Conservation (phyloP, 1,140 invertebrate genomes). For the Homalodisca vitripennis region DNA sequence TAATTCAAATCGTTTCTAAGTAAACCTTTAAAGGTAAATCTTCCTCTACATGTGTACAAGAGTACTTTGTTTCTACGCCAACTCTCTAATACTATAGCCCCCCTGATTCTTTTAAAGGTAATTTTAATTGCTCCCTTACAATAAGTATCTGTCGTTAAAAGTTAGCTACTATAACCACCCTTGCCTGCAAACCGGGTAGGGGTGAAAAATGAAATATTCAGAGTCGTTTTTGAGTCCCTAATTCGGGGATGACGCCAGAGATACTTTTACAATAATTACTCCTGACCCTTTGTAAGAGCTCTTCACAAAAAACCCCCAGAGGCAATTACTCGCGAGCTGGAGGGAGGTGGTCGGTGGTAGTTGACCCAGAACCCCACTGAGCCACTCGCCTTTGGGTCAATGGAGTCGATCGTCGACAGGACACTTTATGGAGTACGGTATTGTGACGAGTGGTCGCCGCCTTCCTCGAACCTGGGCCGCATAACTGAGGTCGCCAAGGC, state of each 20-base stretch:
- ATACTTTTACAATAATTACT: constrained; percentile 11
- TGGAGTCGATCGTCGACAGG: neutral
- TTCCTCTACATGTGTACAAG: too few relatives aligned
- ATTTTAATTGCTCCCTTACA: constrained; percentile 3
- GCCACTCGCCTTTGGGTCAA: neutral
- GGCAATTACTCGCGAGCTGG: neutral
- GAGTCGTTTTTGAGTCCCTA: constrained; percentile 14
- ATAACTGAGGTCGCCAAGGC: neutral
- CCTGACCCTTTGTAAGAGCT: constrained; percentile 10
- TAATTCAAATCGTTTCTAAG: too few relatives aligned
- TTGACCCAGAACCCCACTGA: constrained; percentile 18
- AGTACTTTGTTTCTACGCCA: too few relatives aligned
- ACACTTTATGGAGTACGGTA: constrained; percentile 17
- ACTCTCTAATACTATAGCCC: too few relatives aligned
- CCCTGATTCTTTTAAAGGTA: too few relatives aligned
- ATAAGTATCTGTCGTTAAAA: constrained; percentile 11
- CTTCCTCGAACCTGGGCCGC: neutral
- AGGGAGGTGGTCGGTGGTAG: neutral
- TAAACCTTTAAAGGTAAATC: too few relatives aligned
- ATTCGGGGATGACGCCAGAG: neutral
- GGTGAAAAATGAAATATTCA: constrained; percentile 17
- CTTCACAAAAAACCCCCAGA: neutral
- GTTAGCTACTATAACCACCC: neutral
- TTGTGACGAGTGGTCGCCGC: constrained; percentile 8
- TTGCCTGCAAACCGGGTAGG: too few relatives aligned